Base-by-base conservation (phyloP, 2,888 invertebrate species). In the Caenorhabditis uteleia region DNA sequence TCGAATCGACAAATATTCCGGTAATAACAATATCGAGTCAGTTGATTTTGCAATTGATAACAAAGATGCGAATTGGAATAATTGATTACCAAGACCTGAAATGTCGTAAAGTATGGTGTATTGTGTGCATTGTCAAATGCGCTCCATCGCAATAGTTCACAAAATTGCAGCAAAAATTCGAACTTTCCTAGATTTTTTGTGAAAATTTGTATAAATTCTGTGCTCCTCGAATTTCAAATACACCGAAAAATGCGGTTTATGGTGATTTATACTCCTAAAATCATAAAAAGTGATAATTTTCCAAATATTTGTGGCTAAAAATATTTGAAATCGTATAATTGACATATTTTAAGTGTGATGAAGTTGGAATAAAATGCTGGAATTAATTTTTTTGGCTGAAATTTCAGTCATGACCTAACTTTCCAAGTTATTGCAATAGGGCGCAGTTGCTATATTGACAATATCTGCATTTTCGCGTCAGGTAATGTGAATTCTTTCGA, bases 61-160 rank as follows among this genome's bases (percentile, higher is more conserved):
- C 18, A 80, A 60, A 16, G 75, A 58, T 12, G 82, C 80, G 42
- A 75, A 61, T 60, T 81, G 77, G 65, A 82, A 82, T 79, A 82
- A 80, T 29, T 75, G 61, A 51, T 82, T 82, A 33, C 82, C 82
- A 25, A 79, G 62, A 10, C 82, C 82, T 79, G 51, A 42, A 70
- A 48, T 27, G 23, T 34, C 18, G 6, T 18, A n/a, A 31, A 33
- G 16, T 33, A 5, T 16, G 31, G 6, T n/a, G 25, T 14, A 16
- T 39, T 39, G 4, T 5, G 16, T 18, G 10, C 3, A 33, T 36
- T 34, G 14, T 47, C 20, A 49, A 33, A 16, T 3, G 14, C 12
- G 27, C 7, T 26, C 7, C 3, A 40, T 21, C 7, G 40, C 10
- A n/a, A 7, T n/a, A 34, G n/a, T 23, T 21, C 7, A 6, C 14